Evolutionary conservation across 2,797 vertebrate genomes (phyloP), one percentile per base, ranked within the genome.

Genomic region (Chelidonichthys spinosus): DNA sequence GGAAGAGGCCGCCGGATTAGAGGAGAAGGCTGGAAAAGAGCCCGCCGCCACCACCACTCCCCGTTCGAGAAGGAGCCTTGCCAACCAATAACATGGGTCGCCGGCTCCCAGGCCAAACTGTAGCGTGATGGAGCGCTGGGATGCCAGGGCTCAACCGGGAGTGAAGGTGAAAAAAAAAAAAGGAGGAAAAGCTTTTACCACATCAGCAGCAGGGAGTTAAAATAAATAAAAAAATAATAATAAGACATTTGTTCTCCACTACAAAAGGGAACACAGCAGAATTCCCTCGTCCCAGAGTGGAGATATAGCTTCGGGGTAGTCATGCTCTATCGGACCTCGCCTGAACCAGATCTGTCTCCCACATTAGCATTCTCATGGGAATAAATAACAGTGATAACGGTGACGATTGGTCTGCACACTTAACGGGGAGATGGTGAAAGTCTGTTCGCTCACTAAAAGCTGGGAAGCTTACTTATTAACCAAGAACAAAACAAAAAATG

Each of bases 171-270:
- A 87, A 89, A 54, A 86, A 87, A 90, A 87, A 89, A 54, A 86
- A 87, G 72, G 83, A 87, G 83, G 84, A 88, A 91, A 92, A 89
- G 90, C 92, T 93, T 91, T 92, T 89, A 91, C 87, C 89, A 92
- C 88, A 87, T 90, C 86, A 76, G 87, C 82, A 75, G 89, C 85
- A 84, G 84, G 25, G 25, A 25, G 25, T 25, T 25, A 25, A 25
- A 25, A 25, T 25, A 25, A 25, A 25, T 25, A 86, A 92, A 46
- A 64, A 61, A 43, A 63, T 14, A 36, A 13, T 1, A 43, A 63
- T 18, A 36, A 13, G 1, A 90, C 88, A 89, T 87, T 90, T 85
- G 84, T 88, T 87, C 80, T 76, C 83, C 82, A 72, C 78, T 73
- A 91, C 87, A 89, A 85, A 25, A 89, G 76, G 81, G 70, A 89